Percentiles rank a stretch among this genome's conserved stretches.
Conservation (phyloP, 2,113 vertebrate species). For the Boleophthalmus pectinirostris region DNA sequence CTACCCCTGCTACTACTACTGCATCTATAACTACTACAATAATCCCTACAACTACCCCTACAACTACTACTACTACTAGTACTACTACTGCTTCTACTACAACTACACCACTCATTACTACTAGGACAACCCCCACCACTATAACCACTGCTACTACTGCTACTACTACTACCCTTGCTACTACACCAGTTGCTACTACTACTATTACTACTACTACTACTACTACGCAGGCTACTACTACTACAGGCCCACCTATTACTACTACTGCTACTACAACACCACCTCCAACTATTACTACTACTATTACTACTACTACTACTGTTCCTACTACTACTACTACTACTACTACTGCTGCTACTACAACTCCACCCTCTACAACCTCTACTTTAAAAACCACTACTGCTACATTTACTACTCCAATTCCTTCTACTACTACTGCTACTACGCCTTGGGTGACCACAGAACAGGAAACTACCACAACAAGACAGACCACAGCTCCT, state of each 20-base stretch:
- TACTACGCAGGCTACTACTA: conserved; percentile 6
- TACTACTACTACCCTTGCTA: neutral
- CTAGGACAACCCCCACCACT: neutral
- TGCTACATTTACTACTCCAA: neutral
- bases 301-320: conserved; percentile 30
- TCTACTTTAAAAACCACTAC: conserved; percentile 2
- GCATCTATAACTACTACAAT: neutral
- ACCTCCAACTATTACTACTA: neutral
- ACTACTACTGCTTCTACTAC: neutral
- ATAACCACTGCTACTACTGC: neutral
- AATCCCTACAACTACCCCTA: neutral
- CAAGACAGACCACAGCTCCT: neutral
- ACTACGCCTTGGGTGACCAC: neutral
- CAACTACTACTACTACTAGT: neutral
- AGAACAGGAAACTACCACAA: neutral
- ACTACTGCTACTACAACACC: neutral
- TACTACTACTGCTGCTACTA: neutral
- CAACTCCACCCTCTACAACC: neutral
- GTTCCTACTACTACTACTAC: neutral
- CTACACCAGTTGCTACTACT: conserved; percentile 14
- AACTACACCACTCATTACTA: neutral
- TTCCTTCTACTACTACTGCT: neutral
- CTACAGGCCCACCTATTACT: conserved; percentile 3
- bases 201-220: neutral
- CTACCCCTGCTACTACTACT: neutral